phyloP scores from a whole-genome alignment of 2,113 vertebrate genomes.

The Cairina moschata region DNA sequence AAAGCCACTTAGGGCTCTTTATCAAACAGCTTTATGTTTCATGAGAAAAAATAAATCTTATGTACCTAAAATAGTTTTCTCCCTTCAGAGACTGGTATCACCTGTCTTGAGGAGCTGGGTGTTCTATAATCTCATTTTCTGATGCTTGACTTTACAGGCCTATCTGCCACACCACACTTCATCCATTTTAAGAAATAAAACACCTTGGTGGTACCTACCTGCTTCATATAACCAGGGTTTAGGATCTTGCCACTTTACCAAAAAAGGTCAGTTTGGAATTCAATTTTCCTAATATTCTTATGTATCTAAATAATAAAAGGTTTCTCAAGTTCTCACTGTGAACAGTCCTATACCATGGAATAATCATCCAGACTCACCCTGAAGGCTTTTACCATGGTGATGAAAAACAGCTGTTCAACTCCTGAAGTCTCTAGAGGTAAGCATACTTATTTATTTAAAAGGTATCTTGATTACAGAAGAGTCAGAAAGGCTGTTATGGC shows the following conservation, averaged over 20 bases:
- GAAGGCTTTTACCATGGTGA: constrained; percentile 38
- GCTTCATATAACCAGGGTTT: background rate
- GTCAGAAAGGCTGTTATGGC: constrained; percentile 40
- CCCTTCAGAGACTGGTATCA: background rate
- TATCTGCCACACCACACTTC: background rate
- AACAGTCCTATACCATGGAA: background rate
- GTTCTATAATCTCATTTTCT: background rate
- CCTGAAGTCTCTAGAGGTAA: constrained; percentile 12
- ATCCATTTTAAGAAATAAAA: background rate
- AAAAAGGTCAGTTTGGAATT: background rate
- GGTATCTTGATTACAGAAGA: constrained; percentile 44
- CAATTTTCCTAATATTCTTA: background rate
- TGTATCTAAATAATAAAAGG: background rate
- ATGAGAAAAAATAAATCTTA: background rate
- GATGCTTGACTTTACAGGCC: background rate
- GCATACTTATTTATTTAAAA: constrained; percentile 64
- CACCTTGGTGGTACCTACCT: background rate
- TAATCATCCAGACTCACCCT: constrained; percentile 26
- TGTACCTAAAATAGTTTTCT: background rate
- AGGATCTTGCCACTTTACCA: background rate
- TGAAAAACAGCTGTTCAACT: background rate
- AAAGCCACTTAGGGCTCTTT: background rate
- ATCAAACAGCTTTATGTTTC: background rate
- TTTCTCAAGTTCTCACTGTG: background rate
- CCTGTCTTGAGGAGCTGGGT: background rate